These are phyloP conservation scores for Aleadryas rufinucha DNA, from an alignment of 2,113 vertebrate genomes.

Conservation along the genomic window DNA sequence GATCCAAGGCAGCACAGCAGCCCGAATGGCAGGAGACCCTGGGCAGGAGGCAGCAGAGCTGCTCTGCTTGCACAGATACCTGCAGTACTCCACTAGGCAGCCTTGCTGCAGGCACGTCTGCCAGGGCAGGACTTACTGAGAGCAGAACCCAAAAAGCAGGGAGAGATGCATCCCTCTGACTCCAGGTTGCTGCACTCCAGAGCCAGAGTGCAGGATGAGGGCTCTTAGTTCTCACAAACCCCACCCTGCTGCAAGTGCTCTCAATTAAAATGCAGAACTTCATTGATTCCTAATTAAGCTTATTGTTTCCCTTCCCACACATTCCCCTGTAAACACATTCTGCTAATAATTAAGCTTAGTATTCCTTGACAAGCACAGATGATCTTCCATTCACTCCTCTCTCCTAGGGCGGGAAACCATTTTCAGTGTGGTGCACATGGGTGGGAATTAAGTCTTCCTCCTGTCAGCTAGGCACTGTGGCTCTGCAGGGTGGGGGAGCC, in stretches of 20 bases:
- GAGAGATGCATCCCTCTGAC: background rate
- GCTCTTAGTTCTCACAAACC: background rate
- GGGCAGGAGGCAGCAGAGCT: background rate
- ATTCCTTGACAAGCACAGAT: constrained; percentile 51
- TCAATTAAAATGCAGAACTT: constrained; percentile 57
- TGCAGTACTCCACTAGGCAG: background rate
- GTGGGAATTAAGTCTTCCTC: background rate
- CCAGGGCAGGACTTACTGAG: background rate
- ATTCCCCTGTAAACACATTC: background rate
- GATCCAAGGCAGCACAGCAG: background rate
- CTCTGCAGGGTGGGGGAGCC: background rate
- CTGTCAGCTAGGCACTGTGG: background rate
- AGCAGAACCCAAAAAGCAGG: background rate
- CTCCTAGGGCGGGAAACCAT: background rate
- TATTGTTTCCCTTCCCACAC: constrained; percentile 39
- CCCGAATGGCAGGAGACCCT: background rate
- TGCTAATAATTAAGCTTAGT: constrained; percentile 53
- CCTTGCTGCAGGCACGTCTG: background rate
- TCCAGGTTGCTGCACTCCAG: background rate
- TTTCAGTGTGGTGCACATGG: background rate
- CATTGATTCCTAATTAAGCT: constrained; percentile 66
- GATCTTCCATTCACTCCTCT: constrained; percentile 42
- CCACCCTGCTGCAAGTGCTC: background rate
- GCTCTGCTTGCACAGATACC: background rate
- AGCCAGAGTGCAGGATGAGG: background rate